Conservation (phyloP, 2,888 invertebrate species). For the Tricholauxania praeusta region DNA sequence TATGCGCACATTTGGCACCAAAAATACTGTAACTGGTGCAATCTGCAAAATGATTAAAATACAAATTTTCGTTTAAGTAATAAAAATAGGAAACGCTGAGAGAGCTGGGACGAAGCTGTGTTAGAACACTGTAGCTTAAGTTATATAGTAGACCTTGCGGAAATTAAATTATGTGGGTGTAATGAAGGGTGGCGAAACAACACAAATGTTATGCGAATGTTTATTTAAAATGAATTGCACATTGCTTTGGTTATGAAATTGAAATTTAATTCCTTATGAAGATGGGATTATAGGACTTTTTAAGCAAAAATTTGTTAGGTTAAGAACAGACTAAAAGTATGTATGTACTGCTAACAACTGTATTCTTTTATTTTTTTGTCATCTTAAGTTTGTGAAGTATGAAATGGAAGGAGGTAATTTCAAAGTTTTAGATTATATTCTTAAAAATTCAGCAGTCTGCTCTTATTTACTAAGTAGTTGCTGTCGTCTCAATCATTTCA, state of each 20-base stretch:
- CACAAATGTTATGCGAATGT: not conserved
- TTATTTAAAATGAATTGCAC: not conserved
- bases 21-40: conserved; percentile 25
- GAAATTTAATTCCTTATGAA: not conserved
- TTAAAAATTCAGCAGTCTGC: no score
- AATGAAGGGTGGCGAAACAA: conserved; percentile 27
- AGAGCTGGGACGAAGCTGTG: not conserved
- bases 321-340: no score
- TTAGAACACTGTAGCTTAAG: conserved; percentile 31
- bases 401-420: no score
- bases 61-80: conserved; percentile 10
- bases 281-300: no score
- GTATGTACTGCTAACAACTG: no score
- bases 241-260: not conserved
- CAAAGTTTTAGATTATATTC: no score
- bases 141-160: conserved; percentile 48
- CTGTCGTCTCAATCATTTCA: no score
- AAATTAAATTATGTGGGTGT: conserved; percentile 53
- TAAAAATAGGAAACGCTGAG: not conserved
- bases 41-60: conserved; percentile 31
- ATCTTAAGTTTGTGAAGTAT: no score
- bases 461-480: no score
- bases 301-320: no score
- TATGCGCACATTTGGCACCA: conserved; percentile 33
- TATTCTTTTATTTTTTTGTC: no score